These are phyloP conservation scores for Bergia sp. DNA, from an alignment of 92 coral and sea anemone species.

Conservation along the genomic window DNA sequence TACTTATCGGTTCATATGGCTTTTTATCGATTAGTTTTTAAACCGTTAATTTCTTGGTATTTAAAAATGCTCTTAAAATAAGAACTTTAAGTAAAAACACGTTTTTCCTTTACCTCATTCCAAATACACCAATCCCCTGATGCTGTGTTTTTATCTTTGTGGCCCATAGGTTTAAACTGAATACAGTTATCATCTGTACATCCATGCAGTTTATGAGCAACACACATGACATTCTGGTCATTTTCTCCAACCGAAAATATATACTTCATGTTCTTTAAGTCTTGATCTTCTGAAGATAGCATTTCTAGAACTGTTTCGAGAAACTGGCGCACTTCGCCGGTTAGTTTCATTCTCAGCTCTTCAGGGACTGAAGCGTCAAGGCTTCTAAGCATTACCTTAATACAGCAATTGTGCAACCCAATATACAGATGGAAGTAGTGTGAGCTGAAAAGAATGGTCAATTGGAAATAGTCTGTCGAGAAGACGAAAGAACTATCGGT, in stretches of 20 bases:
- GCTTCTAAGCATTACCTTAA: background rate
- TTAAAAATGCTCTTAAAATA: too few relatives aligned
- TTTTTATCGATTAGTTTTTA: too few relatives aligned
- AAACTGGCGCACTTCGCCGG: background rate
- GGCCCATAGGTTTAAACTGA: constrained; percentile 15
- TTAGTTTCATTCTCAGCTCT: background rate
- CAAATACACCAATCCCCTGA: constrained; percentile 12
- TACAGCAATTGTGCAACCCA: background rate
- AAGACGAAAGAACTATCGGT: background rate
- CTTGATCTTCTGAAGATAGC: background rate
- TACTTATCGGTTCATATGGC: too few relatives aligned
- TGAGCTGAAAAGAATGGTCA: background rate
- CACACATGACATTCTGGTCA: background rate
- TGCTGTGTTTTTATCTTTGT: background rate
- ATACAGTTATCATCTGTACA: background rate
- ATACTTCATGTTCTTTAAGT: background rate
- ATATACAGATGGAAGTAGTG: background rate
- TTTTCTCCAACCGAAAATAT: background rate
- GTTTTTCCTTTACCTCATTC: constrained; percentile 1
- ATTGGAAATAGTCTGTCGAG: background rate
- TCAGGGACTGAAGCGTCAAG: background rate
- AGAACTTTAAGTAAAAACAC: too few relatives aligned
- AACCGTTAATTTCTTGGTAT: too few relatives aligned
- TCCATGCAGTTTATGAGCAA: background rate
- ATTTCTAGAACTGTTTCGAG: background rate